These are phyloP conservation scores for Nannoperca australis DNA, from an alignment of 2,797 vertebrate genomes.

Conservation along the genomic window DNA sequence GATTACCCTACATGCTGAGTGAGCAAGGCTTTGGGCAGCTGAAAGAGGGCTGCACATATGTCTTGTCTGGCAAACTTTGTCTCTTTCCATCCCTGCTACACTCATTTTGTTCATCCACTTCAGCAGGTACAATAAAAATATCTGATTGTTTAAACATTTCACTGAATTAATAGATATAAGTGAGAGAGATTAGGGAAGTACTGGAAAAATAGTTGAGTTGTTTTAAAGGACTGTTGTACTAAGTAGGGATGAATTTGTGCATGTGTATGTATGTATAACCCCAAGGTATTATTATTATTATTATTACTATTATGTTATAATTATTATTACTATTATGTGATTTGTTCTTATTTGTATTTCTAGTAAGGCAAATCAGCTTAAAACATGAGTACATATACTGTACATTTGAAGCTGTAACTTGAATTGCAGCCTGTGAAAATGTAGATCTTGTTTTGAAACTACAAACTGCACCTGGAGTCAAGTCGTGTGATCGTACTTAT, in stretches of 20 bases:
- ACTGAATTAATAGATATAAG: not conserved
- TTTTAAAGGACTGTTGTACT: not conserved
- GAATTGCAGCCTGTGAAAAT: not conserved
- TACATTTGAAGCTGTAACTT: not conserved
- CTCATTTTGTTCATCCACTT: not conserved
- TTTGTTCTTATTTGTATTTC: not conserved
- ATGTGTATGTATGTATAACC: no score
- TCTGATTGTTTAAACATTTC: constrained; percentile 9
- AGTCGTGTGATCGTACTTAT: no score
- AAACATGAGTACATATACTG: not conserved
- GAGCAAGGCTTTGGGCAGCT: constrained; percentile 25
- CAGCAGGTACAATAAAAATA: not conserved
- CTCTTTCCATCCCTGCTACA: not conserved
- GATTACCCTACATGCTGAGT: constrained; percentile 41
- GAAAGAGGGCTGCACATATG: constrained; percentile 42
- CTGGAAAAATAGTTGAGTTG: not conserved
- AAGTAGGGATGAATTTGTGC: not conserved
- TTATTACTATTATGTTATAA: no score
- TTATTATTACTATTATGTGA: no score
- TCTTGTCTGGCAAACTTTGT: constrained; percentile 16
- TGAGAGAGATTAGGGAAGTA: not conserved
- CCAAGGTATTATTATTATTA: no score
- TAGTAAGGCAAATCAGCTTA: not conserved
- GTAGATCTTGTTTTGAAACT: not conserved
- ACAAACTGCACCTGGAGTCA: no score